Conservation (phyloP, 1,140 invertebrate genomes). For the Ctenoplectra terminalis region DNA sequence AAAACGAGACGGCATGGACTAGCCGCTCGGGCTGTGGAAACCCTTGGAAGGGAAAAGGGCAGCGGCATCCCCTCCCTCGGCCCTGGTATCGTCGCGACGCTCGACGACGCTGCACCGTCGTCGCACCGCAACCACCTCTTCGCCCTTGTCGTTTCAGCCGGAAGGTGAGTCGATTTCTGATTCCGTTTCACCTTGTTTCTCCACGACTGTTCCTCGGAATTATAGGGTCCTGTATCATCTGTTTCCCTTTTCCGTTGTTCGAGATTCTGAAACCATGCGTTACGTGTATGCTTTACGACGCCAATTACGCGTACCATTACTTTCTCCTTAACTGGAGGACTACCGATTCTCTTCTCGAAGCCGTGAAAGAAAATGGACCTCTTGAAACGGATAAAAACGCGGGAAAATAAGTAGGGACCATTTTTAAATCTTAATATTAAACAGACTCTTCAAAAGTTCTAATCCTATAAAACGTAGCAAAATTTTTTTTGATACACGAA, state of each 20-base stretch:
- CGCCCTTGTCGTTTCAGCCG: slow-evolving; percentile 76
- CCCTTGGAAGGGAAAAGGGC: slow-evolving; percentile 78
- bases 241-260: not conserved
- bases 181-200: not conserved
- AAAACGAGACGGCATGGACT: slow-evolving; percentile 79
- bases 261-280: too few relatives aligned
- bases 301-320: not conserved
- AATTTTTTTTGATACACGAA: not conserved
- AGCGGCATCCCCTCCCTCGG: slow-evolving; percentile 66
- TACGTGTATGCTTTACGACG: too few relatives aligned
- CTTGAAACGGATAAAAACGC: rapidly evolving
- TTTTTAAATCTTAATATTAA: not conserved
- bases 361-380: not conserved
- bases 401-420: not conserved
- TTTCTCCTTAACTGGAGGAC: not conserved
- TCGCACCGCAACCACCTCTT: slow-evolving; percentile 74
- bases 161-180: slow-evolving; percentile 76
- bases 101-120: slow-evolving; percentile 54
- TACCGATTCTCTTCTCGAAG: not conserved
- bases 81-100: slow-evolving; percentile 56
- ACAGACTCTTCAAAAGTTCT: not conserved
- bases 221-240: not conserved
- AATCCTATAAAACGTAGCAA: not conserved
- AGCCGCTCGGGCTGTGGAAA: slow-evolving; percentile 68
- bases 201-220: not conserved